Base-by-base conservation (phyloP, 2,797 vertebrate species). In the Siniperca scherzeri region DNA sequence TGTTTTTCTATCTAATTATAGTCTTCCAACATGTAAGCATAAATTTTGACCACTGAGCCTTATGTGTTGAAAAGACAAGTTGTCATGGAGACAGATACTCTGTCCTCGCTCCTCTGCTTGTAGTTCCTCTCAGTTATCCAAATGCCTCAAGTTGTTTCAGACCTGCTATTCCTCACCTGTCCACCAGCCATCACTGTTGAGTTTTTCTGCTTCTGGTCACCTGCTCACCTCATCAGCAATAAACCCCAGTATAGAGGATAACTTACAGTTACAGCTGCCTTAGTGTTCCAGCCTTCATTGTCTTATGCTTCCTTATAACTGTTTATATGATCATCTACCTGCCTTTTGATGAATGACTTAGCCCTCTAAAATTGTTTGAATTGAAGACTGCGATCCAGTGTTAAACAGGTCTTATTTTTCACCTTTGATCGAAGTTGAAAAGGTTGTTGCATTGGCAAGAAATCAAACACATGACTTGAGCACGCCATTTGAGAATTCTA, bases 111-210 rank as follows among this genome's bases (percentile, higher is more conserved):
- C n/a, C 42, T 62, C 27, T 66, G 2, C 30, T 27, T 53, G 4
- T 25, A 7, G 3, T 53, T 57, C 1, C 12, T 69, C 30, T 19
- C 30, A 40, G 8, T 50, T n/a, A 30, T 70, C 10, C 19, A 3
- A 48, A 59, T 1, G 5, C 3, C 2, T 33, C 5, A 5, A 36
- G 12, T 50, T 70, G 36, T 65, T 46, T 55, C 13, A 71, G 9
- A 80, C 14, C 48, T 70, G 80, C 38, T 36, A 56, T 84, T 74
- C 69, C 66, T 82, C 60, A 82, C 83, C 81, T 87, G 85, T 62
- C 81, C 81, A 81, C 77, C 36, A 81, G 83, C 7, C 0, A 59
- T 72, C 65, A 57, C 60, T 71, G 46, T 1, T 44, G 78, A 67
- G 66, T 27, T 62, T 25, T 40, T 52, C 4, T 38, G 17, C 13